These are phyloP conservation scores for Vulpes lagopus DNA, from an alignment of 2,113 vertebrate species.

Conservation along the genomic window DNA sequence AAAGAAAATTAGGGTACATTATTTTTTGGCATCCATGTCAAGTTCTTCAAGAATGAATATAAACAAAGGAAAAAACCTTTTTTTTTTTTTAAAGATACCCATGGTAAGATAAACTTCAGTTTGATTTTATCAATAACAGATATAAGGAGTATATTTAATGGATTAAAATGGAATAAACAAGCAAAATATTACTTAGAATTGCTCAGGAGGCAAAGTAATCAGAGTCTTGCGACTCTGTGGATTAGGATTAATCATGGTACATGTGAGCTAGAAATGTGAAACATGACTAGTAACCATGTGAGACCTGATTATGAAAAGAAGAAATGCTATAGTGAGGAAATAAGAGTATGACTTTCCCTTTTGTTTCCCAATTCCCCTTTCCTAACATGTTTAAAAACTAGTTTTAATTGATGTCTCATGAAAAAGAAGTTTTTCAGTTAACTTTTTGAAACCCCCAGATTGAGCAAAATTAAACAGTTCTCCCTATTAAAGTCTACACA, in stretches of 20 bases:
- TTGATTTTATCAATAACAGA: background rate
- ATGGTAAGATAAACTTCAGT: background rate
- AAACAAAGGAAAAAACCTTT: background rate
- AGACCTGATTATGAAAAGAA: background rate
- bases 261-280: background rate
- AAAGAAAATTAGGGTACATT: background rate
- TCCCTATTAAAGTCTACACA: background rate
- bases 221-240: background rate
- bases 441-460: background rate
- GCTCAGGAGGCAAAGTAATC: background rate
- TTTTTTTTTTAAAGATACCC: background rate
- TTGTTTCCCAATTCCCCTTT: background rate
- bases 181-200: background rate
- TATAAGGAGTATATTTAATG: background rate
- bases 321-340: background rate
- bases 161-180: background rate
- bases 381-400: background rate
- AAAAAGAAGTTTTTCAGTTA: background rate
- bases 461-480: background rate
- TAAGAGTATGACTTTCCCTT: rapidly evolving
- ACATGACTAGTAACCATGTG: background rate
- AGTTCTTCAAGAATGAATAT: background rate
- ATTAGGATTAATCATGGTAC: background rate
- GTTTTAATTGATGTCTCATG: background rate
- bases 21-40: background rate